Percentiles rank a stretch among this genome's conserved stretches.
These are phyloP conservation scores for Cataglyphis cursor DNA, from an alignment of 2,888 invertebrate genomes.

Conservation along the genomic window DNA sequence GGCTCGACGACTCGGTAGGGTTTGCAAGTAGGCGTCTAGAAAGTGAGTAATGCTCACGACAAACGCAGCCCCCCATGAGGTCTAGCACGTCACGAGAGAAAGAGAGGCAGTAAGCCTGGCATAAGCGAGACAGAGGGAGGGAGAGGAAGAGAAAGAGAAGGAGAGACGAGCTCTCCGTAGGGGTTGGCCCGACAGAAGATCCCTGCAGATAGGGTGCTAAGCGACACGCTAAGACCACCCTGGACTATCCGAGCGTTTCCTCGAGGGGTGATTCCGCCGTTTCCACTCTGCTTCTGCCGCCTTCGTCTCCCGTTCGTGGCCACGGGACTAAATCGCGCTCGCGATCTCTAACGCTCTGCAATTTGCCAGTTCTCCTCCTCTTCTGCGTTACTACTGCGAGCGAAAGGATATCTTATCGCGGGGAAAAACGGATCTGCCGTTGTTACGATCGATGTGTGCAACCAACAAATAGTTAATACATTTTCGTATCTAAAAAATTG, in stretches of 20 bases:
- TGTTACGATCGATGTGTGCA: conserved; percentile 27
- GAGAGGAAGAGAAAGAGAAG: conserved; percentile 35
- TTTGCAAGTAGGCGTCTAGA: conserved; percentile 83
- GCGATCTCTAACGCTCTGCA: conserved; percentile 79
- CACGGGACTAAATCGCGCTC: conserved; percentile 74
- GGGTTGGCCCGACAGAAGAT: conserved; percentile 78
- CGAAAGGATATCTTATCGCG: conserved; percentile 63
- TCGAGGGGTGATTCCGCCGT: conserved; percentile 72
- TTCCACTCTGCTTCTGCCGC: conserved; percentile 64
- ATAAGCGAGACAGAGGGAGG: conserved; percentile 30
- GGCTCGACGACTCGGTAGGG: conserved; percentile 72
- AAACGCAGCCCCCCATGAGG: conserved; percentile 84
- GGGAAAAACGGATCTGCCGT: conserved; percentile 47
- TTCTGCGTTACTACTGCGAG: conserved; percentile 24
- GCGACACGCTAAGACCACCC: conserved; percentile 85
- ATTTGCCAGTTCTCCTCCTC: conserved; percentile 80
- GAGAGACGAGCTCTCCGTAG: conserved; percentile 40
- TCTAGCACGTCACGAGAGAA: conserved; percentile 56
- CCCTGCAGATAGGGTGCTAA: conserved; percentile 86
- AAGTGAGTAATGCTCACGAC: conserved; percentile 87
- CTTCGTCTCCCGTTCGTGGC: conserved; percentile 49
- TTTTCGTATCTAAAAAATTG: neutral
- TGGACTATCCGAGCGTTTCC: conserved; percentile 74
- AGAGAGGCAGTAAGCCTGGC: conserved; percentile 10
- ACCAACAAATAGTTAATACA: conserved; percentile 2